Conservation (phyloP, 30 jellyfish, hydroid and myxozoan genomes). For the Aurelia aurita region DNA sequence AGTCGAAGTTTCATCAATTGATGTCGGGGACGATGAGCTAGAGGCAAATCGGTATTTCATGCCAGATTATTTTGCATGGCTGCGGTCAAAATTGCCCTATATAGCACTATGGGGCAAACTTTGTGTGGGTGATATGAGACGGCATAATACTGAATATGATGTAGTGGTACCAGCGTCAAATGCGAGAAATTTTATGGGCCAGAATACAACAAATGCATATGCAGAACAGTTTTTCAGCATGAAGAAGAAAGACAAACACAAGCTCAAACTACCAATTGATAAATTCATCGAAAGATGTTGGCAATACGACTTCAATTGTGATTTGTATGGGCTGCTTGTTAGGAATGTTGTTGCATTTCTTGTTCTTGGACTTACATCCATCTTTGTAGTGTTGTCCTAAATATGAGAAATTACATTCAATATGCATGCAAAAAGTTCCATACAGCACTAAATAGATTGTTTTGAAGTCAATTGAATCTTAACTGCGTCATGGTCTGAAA, state of each 20-base stretch:
- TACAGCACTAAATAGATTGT: no score
- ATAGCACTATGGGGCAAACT: conserved; percentile 17
- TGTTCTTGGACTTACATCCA: no score
- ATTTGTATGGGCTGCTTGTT: no score
- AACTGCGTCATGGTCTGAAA: no score
- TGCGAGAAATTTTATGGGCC: background rate
- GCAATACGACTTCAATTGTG: no score
- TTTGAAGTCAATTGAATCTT: no score
- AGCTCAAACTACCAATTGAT: conserved; percentile 8
- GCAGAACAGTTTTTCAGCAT: conserved; percentile 43
- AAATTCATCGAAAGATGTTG: conserved; percentile 34
- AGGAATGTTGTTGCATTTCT: no score
- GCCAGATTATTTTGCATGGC: conserved; percentile 11
- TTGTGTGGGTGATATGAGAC: conserved; percentile 1
- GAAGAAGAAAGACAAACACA: conserved; percentile 19
- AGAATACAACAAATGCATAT: conserved; percentile 20
- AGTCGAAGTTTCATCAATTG: no score
- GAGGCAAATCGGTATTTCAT: conserved; percentile 14
- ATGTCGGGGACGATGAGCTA: no score
- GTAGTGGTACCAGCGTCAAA: background rate
- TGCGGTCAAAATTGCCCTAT: conserved; percentile 2
- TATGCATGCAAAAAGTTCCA: no score
- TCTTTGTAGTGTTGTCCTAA: no score
- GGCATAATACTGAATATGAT: background rate
- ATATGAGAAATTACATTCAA: no score